A percentile compares a stretch with the other conserved stretches of the same genome.
phyloP scores from a whole-genome alignment of 2,113 vertebrate species.

The Leucopsar rothschildi region DNA sequence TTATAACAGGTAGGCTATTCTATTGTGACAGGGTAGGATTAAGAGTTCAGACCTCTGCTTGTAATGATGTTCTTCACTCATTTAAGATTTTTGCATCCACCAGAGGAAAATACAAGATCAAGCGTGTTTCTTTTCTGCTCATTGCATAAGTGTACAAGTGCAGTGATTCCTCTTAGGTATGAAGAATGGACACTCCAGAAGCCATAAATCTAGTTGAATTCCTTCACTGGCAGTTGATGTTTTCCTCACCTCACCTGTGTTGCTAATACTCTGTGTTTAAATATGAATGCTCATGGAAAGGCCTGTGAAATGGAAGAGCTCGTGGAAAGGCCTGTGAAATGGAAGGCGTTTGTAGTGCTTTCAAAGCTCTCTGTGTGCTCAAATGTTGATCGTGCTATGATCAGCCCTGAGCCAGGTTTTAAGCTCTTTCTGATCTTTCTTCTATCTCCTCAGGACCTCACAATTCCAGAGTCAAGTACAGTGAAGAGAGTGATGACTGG shows the following conservation, averaged over 20 bases:
- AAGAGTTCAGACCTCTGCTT: neutral
- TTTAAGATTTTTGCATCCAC: neutral
- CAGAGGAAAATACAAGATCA: neutral
- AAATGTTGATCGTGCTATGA: neutral
- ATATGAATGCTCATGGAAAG: neutral
- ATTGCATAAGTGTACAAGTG: neutral
- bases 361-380: neutral
- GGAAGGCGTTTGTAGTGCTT: neutral
- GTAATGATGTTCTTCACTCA: neutral
- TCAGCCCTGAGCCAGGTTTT: neutral
- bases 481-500: slow-evolving; percentile 90
- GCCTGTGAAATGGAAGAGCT: neutral
- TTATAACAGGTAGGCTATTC: neutral
- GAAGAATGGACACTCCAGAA: neutral
- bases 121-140: neutral
- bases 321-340: neutral
- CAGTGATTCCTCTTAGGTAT: neutral
- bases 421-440: slow-evolving; percentile 47
- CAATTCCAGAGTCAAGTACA: slow-evolving; percentile 92
- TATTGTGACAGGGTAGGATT: neutral
- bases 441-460: slow-evolving; percentile 84
- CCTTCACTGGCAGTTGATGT: neutral
- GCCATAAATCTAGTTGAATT: neutral
- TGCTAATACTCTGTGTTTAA: neutral
- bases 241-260: neutral